A percentile compares a stretch with the other conserved stretches of the same genome.
Conservation (phyloP, 2,113 vertebrate species). For the Nothoprocta pentlandii region DNA sequence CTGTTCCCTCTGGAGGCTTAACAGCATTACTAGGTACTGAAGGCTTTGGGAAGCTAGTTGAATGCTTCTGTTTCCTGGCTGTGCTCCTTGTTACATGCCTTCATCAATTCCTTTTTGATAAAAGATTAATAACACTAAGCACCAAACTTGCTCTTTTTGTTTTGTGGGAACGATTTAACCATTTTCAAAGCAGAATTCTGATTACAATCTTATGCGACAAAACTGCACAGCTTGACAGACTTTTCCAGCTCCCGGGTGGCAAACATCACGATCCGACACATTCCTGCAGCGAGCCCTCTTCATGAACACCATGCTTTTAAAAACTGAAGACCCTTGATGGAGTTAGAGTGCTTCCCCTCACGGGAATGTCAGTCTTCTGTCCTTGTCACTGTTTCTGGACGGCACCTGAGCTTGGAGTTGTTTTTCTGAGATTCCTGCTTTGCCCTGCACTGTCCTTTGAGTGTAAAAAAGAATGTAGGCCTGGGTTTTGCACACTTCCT, state of each 20-base stretch:
- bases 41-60: not conserved
- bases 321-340: conserved; percentile 28
- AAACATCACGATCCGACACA: conserved; percentile 13
- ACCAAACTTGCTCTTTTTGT: conserved; percentile 31
- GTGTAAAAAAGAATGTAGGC: conserved; percentile 99
- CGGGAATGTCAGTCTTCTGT: conserved; percentile 63
- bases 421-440: conserved; percentile 79
- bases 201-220: conserved; percentile 12
- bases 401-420: conserved; percentile 84
- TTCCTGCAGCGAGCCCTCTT: conserved; percentile 56
- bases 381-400: conserved; percentile 71
- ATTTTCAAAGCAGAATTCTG: conserved; percentile 16
- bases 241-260: conserved; percentile 32
- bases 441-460: conserved; percentile 91
- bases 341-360: conserved; percentile 60
- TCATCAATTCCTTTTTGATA: conserved; percentile 19
- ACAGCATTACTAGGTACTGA: not conserved
- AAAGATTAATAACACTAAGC: conserved; percentile 37
- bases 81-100: not conserved
- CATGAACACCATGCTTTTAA: conserved; percentile 8
- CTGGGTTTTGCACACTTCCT: conserved; percentile 99
- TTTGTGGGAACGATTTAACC: conserved; percentile 38
- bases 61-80: conserved; percentile 7
- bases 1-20: not conserved
- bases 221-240: conserved; percentile 24